Percentiles rank a stretch among this genome's conserved stretches.
These are phyloP conservation scores for Nemapogon koenigi DNA, from an alignment of 2,888 invertebrate species.

Conservation along the genomic window DNA sequence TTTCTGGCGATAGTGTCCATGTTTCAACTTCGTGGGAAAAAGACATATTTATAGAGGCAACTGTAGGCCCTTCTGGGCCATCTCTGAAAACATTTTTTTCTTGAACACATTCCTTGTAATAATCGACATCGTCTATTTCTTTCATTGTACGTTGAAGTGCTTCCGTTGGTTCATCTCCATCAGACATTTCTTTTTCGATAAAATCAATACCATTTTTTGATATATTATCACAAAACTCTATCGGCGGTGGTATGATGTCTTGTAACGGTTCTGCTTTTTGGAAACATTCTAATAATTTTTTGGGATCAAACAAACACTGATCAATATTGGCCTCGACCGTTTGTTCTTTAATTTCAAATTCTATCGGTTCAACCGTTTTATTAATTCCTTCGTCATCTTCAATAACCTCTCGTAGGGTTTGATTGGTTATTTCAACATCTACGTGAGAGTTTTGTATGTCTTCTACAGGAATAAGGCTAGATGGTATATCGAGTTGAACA, in stretches of 20 bases:
- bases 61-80: slow-evolving; percentile 9
- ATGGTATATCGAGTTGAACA: slow-evolving; percentile 24
- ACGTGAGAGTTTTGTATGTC: neutral
- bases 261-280: slow-evolving; percentile 20
- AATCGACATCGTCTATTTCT: neutral
- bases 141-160: neutral
- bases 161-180: no score
- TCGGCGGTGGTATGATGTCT: slow-evolving; percentile 37
- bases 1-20: slow-evolving; percentile 29
- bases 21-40: slow-evolving; percentile 34
- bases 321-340: slow-evolving; percentile 1
- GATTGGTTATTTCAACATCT: slow-evolving; percentile 18
- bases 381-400: no score
- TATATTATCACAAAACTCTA: slow-evolving; percentile 35
- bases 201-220: no score
- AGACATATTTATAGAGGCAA: slow-evolving; percentile 18
- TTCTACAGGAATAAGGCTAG: slow-evolving; percentile 17
- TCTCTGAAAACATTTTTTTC: slow-evolving; percentile 21
- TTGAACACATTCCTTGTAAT: neutral
- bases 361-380: slow-evolving; percentile 12
- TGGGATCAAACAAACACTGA: slow-evolving; percentile 37
- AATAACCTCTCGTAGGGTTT: no score
- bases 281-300: slow-evolving; percentile 33
- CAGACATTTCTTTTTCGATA: no score
- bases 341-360: slow-evolving; percentile 19